Conservation (phyloP, 2,797 vertebrate species). For the Melanogrammus aeglefinus region DNA sequence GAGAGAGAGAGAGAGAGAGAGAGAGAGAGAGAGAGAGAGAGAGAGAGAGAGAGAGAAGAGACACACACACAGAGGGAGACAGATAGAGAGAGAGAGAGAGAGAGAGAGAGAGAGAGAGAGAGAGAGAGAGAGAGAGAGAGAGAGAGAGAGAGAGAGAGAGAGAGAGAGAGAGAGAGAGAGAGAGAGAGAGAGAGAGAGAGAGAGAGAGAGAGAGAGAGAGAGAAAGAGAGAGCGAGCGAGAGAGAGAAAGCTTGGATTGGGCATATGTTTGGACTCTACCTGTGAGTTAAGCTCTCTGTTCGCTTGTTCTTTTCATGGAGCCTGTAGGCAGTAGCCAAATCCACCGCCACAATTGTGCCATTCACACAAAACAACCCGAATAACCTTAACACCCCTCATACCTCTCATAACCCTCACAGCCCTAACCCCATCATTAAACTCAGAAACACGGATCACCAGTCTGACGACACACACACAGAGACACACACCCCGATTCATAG, state of each 20-base stretch:
- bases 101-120: too few relatives aligned
- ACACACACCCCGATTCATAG: not conserved
- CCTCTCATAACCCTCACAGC: not conserved
- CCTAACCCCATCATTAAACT: too few relatives aligned
- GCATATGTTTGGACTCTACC: too few relatives aligned
- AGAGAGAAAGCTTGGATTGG: too few relatives aligned
- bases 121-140: not conserved
- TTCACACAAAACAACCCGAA: not conserved
- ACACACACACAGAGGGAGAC: not conserved
- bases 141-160: not conserved
- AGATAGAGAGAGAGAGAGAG: too few relatives aligned
- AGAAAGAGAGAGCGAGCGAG: too few relatives aligned
- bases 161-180: not conserved
- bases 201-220: too few relatives aligned
- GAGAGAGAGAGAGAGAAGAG: not conserved
- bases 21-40: too few relatives aligned
- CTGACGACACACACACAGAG: constrained; percentile 1
- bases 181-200: not conserved
- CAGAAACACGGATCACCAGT: not conserved
- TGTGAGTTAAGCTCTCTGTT: too few relatives aligned
- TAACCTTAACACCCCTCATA: not conserved
- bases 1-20: too few relatives aligned
- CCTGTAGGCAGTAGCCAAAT: not conserved
- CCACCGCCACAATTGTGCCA: not conserved
- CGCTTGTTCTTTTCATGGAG: not conserved